Evolutionary conservation across 2,113 vertebrate species (phyloP).

Genomic region (Mobula hypostoma): DNA sequence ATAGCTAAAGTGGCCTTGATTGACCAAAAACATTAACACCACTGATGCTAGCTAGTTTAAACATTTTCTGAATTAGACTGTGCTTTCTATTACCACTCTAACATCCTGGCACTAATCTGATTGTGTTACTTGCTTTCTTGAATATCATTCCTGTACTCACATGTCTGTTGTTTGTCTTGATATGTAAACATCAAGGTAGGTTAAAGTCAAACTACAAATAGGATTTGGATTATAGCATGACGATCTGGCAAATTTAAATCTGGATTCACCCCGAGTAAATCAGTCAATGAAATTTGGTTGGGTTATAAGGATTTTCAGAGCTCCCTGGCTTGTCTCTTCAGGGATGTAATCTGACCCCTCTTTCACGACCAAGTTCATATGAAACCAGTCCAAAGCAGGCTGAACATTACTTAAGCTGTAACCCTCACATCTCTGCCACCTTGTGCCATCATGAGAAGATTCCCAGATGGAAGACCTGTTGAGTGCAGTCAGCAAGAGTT

Average conservation of each 20-base stretch:
- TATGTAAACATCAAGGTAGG: neutral
- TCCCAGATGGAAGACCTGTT: no score
- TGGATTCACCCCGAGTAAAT: neutral
- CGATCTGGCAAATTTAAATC: neutral
- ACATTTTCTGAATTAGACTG: neutral
- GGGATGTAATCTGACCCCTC: neutral
- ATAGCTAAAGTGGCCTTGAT: no score
- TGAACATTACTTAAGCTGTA: neutral
- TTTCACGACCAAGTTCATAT: neutral
- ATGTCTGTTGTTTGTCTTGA: neutral
- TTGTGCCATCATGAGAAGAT: neutral
- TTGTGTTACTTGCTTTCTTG: neutral
- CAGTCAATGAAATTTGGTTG: neutral
- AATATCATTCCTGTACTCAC: neutral
- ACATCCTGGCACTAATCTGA: neutral
- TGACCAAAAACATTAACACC: no score
- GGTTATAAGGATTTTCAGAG: neutral
- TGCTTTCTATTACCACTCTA: neutral
- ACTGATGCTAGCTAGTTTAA: no score
- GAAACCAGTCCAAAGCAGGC: neutral
- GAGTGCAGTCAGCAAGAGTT: no score
- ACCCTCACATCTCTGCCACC: neutral
- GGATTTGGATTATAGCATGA: neutral
- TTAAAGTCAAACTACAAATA: neutral
- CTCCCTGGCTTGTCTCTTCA: neutral